These are phyloP conservation scores for Dryobotodes eremita DNA, from an alignment of 2,888 invertebrate genomes.

Conservation along the genomic window DNA sequence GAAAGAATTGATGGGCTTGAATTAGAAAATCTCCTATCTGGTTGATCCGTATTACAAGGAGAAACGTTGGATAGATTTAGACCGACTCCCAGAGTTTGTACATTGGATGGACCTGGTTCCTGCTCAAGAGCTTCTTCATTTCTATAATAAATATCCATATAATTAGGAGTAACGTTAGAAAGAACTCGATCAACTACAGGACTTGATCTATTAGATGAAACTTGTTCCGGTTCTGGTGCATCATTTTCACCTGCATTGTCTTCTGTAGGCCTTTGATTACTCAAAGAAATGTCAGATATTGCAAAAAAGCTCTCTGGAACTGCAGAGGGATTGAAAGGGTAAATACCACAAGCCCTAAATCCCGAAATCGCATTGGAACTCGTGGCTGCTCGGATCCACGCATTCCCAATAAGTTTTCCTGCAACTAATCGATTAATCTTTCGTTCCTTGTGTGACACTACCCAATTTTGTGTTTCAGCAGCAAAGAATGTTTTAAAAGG, in stretches of 20 bases:
- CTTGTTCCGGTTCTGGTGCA: slow-evolving; percentile 17
- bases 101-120: slow-evolving; percentile 24
- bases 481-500: slow-evolving; percentile 17
- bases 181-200: slow-evolving; percentile 13
- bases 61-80: slow-evolving; percentile 10
- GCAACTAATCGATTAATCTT: slow-evolving; percentile 59
- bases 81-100: slow-evolving; percentile 17
- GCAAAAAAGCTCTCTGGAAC: slow-evolving; percentile 51
- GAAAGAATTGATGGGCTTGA: slow-evolving; percentile 20
- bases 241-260: slow-evolving; percentile 22
- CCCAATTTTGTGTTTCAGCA: slow-evolving; percentile 8
- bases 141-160: slow-evolving; percentile 11
- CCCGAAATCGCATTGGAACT: slow-evolving; percentile 60
- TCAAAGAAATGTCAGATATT: slow-evolving; percentile 19
- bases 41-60: slow-evolving; percentile 13
- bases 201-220: slow-evolving; percentile 16
- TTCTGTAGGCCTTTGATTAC: slow-evolving; percentile 14
- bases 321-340: slow-evolving; percentile 53
- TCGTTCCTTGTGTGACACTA: slow-evolving; percentile 46
- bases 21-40: slow-evolving; percentile 17
- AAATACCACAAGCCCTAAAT: slow-evolving; percentile 63
- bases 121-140: slow-evolving; percentile 18
- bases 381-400: slow-evolving; percentile 61
- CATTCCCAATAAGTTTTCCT: slow-evolving; percentile 53
- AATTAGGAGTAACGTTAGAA: slow-evolving; percentile 12